Base-by-base conservation (phyloP, 2,888 invertebrate genomes). In the Crioceris asparagi region DNA sequence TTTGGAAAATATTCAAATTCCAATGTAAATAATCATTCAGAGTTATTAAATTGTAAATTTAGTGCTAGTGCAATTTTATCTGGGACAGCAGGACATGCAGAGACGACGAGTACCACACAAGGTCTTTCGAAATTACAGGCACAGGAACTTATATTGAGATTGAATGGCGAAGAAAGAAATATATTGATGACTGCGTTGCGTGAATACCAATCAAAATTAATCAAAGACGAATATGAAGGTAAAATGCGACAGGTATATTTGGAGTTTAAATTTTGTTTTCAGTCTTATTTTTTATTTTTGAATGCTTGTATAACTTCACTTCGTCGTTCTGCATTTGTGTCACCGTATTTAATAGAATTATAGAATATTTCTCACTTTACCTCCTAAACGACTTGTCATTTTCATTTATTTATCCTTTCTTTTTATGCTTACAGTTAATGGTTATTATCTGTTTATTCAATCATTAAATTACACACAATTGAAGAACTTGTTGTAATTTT, bases 191-290 rank as follows among this genome's bases (percentile, higher is more conserved):
- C 66, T 30, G 83, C 85, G 2, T 62, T 87, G 29, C 76, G 77
- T 48, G 81, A 83, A 59, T 81, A 75, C 56, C 77, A 84, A 54
- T 82, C 85, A 0, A 77, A 79, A 52, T 70, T 75, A 55, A 70
- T 78, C 38, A 85, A 83, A 62, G 81, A 82, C 40, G 77, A 78
- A 55, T 85, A 77, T 56, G 83, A 83, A 75, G 84, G 86, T 84
- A 69, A 50, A 38, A 45, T 3, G 10, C 4, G 5, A 16, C 14
- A 17, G 31, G 18, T 31, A 17, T 23, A 8, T n/a, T 7, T 7
- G n/a, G 17, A 38, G 33, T 33, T 39, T 29, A 34, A n/a, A n/a
- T n/a, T n/a, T n/a, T n/a, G n/a, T n/a, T n/a, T n/a, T n/a, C n/a
- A n/a, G n/a, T n/a, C n/a, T n/a, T n/a, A n/a, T n/a, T n/a, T n/a